Base-by-base conservation (phyloP, 2,797 vertebrate genomes). In the Trematomus bernacchii region DNA sequence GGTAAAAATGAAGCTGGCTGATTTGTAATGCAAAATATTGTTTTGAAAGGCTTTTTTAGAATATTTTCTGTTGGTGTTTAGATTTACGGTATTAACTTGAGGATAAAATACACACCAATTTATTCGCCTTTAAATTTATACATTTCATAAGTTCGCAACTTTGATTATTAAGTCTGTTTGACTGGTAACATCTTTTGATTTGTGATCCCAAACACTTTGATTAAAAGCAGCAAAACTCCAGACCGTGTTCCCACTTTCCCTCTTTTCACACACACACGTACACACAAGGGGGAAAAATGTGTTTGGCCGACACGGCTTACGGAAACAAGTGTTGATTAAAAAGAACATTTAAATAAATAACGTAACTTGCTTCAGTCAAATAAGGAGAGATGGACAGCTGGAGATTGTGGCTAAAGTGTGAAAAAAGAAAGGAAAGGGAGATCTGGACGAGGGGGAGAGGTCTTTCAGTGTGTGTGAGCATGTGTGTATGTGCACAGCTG, bases 211-310 rank as follows among this genome's bases (percentile, higher is more conserved):
- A 89, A 83, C 74, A 78, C 69, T 18, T 8, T 83, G 75, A 89
- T 87, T 83, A 82, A 83, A 88, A 87, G 73, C 85, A 84, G 86
- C 85, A 65, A 71, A 58, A 68, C 64, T 64, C 53, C 78, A 72
- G 60, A 76, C 67, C 70, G 65, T 14, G 2, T 13, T 75, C 37
- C 65, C n/a, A 50, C 64, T 74, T 63, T 75, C 52, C 55, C 59
- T 71, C 37, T 51, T n/a, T 51, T 66, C n/a, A n/a, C 19, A 48
- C 66, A 76, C 69, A 37, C 27, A 18, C 42, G 13, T 1, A 21
- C 53, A 46, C 62, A 76, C 71, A 11, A 46, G 48, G 6, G 60
- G 75, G 46, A 70, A 76, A 66, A 62, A 81, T 51, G 52, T 67
- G 77, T 71, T 83, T 71, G 70, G 76, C 65, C 64, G 3, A 48